These are phyloP conservation scores for Ostrea denselamellosa DNA, from an alignment of 1,140 invertebrate genomes.

Conservation along the genomic window DNA sequence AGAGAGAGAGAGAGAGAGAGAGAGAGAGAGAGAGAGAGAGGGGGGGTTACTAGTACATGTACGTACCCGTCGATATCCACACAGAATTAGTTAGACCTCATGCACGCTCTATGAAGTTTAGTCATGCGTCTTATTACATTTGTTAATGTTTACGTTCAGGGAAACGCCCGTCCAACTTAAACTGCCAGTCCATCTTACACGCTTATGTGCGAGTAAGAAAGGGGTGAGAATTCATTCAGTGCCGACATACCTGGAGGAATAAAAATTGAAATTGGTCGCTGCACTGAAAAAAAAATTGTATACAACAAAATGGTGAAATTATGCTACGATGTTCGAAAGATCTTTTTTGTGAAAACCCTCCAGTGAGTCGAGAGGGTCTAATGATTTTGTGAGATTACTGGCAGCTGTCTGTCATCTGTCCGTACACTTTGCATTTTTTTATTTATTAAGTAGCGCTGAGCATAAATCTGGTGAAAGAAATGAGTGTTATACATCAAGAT, in stretches of 20 bases:
- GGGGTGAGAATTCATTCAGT: neutral
- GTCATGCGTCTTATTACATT: neutral
- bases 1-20: too few species aligned
- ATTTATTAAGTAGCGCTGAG: conserved; percentile 34
- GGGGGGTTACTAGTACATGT: too few species aligned
- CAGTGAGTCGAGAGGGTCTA: conserved; percentile 2
- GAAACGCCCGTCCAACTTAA: neutral
- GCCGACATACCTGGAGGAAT: neutral
- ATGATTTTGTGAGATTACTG: conserved; percentile 20
- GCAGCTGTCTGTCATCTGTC: conserved; percentile 35
- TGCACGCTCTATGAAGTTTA: neutral
- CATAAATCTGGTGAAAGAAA: conserved; percentile 42
- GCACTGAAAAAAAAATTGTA: conserved; percentile 12
- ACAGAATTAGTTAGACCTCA: neutral
- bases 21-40: too few species aligned
- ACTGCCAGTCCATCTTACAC: conserved; percentile 1
- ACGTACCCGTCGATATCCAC: neutral
- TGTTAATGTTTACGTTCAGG: neutral
- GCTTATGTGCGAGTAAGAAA: neutral
- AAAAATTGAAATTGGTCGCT: neutral
- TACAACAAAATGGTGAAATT: conserved; percentile 5
- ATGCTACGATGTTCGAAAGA: conserved; percentile 1
- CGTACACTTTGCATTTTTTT: conserved; percentile 30
- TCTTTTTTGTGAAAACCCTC: conserved; percentile 19
- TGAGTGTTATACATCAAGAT: conserved; percentile 37